Evolutionary conservation across 1,140 invertebrate species (phyloP).

Genomic region (Pectinophora gossypiella): DNA sequence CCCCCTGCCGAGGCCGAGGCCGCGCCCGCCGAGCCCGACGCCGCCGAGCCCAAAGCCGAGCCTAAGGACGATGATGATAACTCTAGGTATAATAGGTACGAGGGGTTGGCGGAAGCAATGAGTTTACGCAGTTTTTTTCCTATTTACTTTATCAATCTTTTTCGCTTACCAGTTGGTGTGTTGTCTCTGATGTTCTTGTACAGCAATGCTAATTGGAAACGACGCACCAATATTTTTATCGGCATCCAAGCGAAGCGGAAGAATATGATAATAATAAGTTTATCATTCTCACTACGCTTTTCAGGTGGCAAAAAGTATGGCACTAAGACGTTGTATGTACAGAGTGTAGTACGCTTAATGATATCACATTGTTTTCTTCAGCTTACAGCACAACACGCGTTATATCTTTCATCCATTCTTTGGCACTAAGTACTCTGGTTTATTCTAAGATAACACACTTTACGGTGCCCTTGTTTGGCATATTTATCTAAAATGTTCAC

Average conservation of each 20-base stretch:
- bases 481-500: neutral
- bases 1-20: conserved; percentile 58
- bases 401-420: no score
- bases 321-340: neutral
- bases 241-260: neutral
- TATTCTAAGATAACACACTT: neutral
- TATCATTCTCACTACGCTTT: conserved; percentile 1
- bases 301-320: neutral
- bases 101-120: conserved; percentile 72
- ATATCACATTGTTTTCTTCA: neutral
- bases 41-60: conserved; percentile 65
- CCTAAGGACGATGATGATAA: conserved; percentile 88
- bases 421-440: no score
- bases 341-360: neutral
- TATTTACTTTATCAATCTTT: conserved; percentile 17
- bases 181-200: neutral
- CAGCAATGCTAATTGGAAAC: neutral
- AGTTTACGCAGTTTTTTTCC: conserved; percentile 38
- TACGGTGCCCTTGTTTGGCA: neutral
- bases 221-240: neutral
- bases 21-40: conserved; percentile 63
- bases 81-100: conserved; percentile 85
- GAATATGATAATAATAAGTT: neutral
- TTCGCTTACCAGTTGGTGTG: neutral
- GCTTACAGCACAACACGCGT: conserved; percentile 3